Evolutionary conservation across 2,888 invertebrate species (phyloP).

Genomic region (Tupiocoris notatus): DNA sequence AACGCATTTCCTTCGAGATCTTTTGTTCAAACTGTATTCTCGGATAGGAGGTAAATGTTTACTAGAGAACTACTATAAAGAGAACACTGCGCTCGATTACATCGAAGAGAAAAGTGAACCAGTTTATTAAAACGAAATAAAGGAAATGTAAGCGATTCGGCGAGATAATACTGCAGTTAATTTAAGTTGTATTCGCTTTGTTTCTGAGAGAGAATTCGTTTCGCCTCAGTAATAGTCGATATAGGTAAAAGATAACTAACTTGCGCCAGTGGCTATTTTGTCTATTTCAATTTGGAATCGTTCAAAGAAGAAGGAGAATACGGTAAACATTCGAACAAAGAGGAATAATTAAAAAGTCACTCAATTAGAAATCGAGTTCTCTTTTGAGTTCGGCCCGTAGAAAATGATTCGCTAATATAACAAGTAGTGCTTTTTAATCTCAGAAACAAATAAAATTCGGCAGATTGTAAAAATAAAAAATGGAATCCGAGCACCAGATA

Average conservation of each 20-base stretch:
- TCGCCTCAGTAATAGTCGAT: background rate
- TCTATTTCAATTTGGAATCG: too few species aligned
- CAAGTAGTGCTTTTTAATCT: too few species aligned
- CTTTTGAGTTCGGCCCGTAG: too few species aligned
- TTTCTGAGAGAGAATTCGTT: background rate
- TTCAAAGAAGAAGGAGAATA: background rate
- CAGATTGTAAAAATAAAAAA: too few species aligned
- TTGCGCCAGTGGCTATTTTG: too few species aligned
- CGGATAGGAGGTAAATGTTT: background rate
- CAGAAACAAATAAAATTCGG: too few species aligned
- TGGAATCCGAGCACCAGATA: too few species aligned
- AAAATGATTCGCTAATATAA: too few species aligned
- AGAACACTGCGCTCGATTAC: background rate
- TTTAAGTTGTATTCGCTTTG: background rate
- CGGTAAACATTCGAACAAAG: too few species aligned
- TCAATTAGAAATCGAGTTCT: too few species aligned
- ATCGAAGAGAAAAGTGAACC: background rate
- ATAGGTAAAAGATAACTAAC: background rate
- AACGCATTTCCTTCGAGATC: background rate
- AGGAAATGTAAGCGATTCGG: background rate
- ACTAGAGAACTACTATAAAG: background rate
- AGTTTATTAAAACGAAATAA: background rate
- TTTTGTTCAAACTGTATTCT: background rate
- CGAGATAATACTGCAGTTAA: background rate
- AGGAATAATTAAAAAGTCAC: too few species aligned